Evolutionary conservation across 1,140 invertebrate genomes (phyloP).

Genomic region (Stratiolaelaps scimitus): DNA sequence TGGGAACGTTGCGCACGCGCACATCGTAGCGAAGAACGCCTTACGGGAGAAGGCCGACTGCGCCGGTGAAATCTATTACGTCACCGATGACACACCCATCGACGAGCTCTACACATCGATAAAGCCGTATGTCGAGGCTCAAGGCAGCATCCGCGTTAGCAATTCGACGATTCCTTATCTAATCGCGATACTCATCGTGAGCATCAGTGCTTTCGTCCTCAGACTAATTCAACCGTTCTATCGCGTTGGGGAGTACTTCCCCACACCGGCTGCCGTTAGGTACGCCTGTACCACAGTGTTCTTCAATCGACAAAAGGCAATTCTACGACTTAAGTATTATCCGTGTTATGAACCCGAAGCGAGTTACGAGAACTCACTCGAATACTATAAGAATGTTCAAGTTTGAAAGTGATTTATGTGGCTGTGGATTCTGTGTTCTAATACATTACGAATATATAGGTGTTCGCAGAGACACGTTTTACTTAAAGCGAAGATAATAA

Average conservation of each 20-base stretch:
- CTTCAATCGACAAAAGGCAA: conserved; percentile 50
- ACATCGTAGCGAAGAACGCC: conserved; percentile 50
- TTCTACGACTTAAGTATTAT: conserved; percentile 49
- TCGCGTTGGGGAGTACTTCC: conserved; percentile 7
- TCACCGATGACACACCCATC: conserved; percentile 55
- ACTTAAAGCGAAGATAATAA: no score
- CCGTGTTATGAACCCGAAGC: conserved; percentile 49
- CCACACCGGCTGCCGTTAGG: conserved; percentile 37
- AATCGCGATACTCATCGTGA: conserved; percentile 39
- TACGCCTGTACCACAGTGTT: conserved; percentile 51
- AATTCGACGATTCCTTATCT: conserved; percentile 43
- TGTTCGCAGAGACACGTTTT: no score
- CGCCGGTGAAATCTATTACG: conserved; percentile 42
- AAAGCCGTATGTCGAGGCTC: conserved; percentile 45
- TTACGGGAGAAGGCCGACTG: conserved; percentile 42
- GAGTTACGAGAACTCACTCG: conserved; percentile 38
- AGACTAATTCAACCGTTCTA: no score
- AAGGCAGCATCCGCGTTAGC: conserved; percentile 38
- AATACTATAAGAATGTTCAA: conserved; percentile 41
- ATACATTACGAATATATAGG: no score
- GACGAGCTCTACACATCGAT: conserved; percentile 49
- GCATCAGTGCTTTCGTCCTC: no score
- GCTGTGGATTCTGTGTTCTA: no score
- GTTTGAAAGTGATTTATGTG: conserved; percentile 30
- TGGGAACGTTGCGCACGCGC: conserved; percentile 54